Base-by-base conservation (phyloP, 37 sponge, comb jelly and placozoan species). In the Cladorhizidae sp. region DNA sequence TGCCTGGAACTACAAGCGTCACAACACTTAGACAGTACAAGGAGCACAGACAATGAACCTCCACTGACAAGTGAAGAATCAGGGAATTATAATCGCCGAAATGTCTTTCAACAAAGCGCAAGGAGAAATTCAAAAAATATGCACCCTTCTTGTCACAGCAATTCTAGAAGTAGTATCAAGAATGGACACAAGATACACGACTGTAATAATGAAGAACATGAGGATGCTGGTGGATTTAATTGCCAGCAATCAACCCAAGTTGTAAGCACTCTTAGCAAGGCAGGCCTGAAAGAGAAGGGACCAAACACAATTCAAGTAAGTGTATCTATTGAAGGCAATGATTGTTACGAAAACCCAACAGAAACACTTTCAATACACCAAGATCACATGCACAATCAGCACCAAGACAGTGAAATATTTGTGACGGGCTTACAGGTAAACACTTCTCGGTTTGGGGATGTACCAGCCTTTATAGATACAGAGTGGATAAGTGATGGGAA, bases 281-380 rank as follows among this genome's bases (percentile, higher is more conserved):
- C 67, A 35, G 67, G 36, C 7, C 5, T 29, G 18, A 2, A 14
- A 65, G 7, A 32, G 17, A 25, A 65, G 26, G 32, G 35, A 32
- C 3, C 3, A 28, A 36, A 65, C 31, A 31, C 36, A 29, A 5
- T 31, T 65, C 17, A 65, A 65, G 17, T 32, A 14, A 31, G 7
- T 1, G 35, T 8, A 36, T 32, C 5, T 1, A 9, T 36, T 31
- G 67, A 65, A 28, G 28, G 18, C 18, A 59, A 26, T 28, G 67
- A 25, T 65, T 12, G 32, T 5, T 32, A 31, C 32, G 35, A 31
- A 65, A 65, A 65, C 67, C 31, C 67, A 33, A 31, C 32, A 1
- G 36, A 36, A 65, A 28, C 67, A 65, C 67, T 65, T 32, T 65
- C 67, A 31, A 65, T 65, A 65, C 67, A 65, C 11, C 36, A 65